Base-by-base conservation (phyloP, 2,113 vertebrate species). In the Oreochromis niloticus region DNA sequence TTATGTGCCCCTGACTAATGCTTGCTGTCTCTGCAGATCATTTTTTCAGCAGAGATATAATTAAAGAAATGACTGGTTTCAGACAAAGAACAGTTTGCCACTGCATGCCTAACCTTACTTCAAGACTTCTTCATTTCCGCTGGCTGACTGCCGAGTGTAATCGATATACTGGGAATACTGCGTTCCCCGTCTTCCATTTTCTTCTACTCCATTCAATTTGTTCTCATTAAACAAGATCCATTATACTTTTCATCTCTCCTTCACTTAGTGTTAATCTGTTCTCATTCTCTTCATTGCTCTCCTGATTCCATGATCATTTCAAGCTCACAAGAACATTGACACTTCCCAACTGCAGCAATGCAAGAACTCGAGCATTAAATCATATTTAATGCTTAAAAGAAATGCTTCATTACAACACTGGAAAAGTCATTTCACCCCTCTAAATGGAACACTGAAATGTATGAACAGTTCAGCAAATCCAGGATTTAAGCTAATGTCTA, bases 161-260 rank as follows among this genome's bases (percentile, higher is more conserved):
- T 93, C 89, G 89, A 91, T 91, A 88, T 5, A 66, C 14, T 9
- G 81, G 85, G 84, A 94, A 92, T 79, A 79, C 66, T 19, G 66
- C 54, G 57, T 82, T 56, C 57, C 61, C 30, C 5, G 6, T 61
- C 87, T 75, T 83, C 86, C 80, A 27, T 92, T 88, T 85, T 79
- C 79, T 32, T 71, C 86, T 48, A 48, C 85, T 87, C 13, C 8
- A 81, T 79, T 82, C 68, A 89, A 91, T 94, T 94, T 93, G 88
- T 88, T 61, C 90, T 91, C 78, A 90, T 92, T 93, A 89, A 79
- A 86, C 39, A 48, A 22, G 84, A 88, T 86, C 78, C 85, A 87
- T 92, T 75, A 48, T 48, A 3, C 61, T 82, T 39, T 54, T 75
- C 34, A 6, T 82, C 80, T 81, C 52, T 68, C 56, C 66, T 56